phyloP scores from a whole-genome alignment of 2,888 invertebrate species.

The Nebria salina region DNA sequence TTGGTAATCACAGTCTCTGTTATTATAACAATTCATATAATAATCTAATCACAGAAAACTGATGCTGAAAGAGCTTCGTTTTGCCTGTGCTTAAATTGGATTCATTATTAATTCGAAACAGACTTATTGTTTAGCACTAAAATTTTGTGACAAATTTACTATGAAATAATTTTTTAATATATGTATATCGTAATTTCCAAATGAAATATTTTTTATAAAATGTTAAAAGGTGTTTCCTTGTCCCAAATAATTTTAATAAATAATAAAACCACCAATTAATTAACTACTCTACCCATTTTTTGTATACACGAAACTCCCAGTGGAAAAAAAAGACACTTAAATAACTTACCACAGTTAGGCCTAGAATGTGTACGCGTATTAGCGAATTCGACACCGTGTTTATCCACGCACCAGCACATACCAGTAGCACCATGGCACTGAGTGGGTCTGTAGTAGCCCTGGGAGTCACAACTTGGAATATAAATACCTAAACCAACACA shows the following conservation, averaged over 20 bases:
- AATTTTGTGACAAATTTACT: no score
- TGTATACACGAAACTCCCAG: no score
- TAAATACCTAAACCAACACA: constrained; percentile 70
- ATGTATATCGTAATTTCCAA: neutral
- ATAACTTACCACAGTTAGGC: constrained; percentile 78
- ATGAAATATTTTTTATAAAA: no score
- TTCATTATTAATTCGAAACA: neutral
- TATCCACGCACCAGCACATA: constrained; percentile 94
- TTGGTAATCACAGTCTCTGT: constrained; percentile 54
- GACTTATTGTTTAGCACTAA: neutral
- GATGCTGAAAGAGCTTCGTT: neutral
- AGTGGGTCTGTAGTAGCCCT: constrained; percentile 85
- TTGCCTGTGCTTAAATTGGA: neutral
- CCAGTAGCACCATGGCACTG: constrained; percentile 90
- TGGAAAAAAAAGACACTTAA: no score
- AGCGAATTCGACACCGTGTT: constrained; percentile 88
- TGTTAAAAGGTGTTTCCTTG: no score
- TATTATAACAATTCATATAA: constrained; percentile 27
- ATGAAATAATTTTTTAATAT: no score
- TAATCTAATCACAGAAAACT: constrained; percentile 6
- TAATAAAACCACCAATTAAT: no score
- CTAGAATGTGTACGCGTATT: constrained; percentile 85
- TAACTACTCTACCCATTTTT: no score
- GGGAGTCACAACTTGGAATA: constrained; percentile 84
- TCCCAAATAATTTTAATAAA: no score